Evolutionary conservation across 2,113 vertebrate genomes (phyloP).

Genomic region (Furnarius figulus): DNA sequence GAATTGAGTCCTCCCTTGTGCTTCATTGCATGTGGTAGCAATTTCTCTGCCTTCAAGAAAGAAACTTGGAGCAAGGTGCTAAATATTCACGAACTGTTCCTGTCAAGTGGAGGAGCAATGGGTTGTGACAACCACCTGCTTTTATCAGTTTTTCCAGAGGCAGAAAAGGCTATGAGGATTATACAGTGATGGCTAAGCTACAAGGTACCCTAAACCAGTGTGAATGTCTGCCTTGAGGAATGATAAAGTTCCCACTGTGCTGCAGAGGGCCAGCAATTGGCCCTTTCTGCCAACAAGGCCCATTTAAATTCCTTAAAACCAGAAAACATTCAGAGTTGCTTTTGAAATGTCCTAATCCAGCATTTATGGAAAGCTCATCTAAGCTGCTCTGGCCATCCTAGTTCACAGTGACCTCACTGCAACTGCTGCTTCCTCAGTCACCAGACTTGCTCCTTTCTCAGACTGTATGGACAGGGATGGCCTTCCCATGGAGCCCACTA

Average conservation of each 20-base stretch:
- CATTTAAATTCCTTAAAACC: not conserved
- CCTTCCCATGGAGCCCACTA: not conserved
- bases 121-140: not conserved
- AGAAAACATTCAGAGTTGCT: not conserved
- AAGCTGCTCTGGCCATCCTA: not conserved
- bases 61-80: not conserved
- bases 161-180: not conserved
- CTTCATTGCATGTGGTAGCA: not conserved
- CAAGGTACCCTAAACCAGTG: not conserved
- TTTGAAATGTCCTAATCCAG: not conserved
- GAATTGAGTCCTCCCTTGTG: not conserved
- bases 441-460: not conserved
- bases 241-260: not conserved
- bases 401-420: not conserved
- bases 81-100: not conserved
- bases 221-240: not conserved
- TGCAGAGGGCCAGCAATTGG: not conserved
- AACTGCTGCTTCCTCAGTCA: not conserved
- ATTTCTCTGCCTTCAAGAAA: not conserved
- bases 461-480: not conserved
- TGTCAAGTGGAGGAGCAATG: not conserved
- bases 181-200: not conserved
- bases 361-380: not conserved
- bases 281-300: not conserved
- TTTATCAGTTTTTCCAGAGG: not conserved